Base-by-base conservation (phyloP, 1,140 invertebrate species). In the Dendroctonus ponderosae region DNA sequence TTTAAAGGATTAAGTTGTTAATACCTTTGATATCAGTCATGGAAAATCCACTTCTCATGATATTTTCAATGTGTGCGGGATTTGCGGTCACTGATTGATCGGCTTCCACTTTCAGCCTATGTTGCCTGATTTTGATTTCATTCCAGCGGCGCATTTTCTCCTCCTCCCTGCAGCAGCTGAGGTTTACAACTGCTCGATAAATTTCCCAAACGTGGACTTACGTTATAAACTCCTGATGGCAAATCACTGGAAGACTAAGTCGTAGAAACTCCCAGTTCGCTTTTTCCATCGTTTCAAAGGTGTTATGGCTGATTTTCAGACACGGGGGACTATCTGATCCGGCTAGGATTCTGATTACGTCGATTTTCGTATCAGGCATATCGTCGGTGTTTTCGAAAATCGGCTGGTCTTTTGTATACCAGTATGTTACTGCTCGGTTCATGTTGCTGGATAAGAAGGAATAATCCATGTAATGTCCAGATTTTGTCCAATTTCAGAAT, bases 321-420 rank as follows among this genome's bases (percentile, higher is more conserved):
- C 94, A 96, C 0, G 97, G 97, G 4, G 97, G 95, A 3, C 92
- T 91, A 74, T 97, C 97, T 56, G 88, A 88, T 72, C 78, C 78
- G 1, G 75, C 90, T 9, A 95, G 91, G 71, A 98, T 95, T 71
- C 95, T 87, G 0, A 90, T 93, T 0, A 98, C 93, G 75, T 97
- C 94, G 54, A 99, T 93, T 68, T 89, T 89, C 0, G 90, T 90
- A 71, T 93, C 91, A 0, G 84, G 82, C 82, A 92, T 90, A 61
- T 96, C 93, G 68, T 96, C 94, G 0, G 94, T 94, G 72, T 97
- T 96, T 77, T 97, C 91, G 79, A 98, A 99, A 62, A 96, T 91
- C 0, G 97, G 91, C 72, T 97, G 92, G 77, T 98, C 94, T 79
- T 98, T 98, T 0, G 93, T 97, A 78, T 98, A 99, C 97, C 97